These are phyloP conservation scores for Agrilus planipennis DNA, from an alignment of 1,140 invertebrate species.

Conservation along the genomic window DNA sequence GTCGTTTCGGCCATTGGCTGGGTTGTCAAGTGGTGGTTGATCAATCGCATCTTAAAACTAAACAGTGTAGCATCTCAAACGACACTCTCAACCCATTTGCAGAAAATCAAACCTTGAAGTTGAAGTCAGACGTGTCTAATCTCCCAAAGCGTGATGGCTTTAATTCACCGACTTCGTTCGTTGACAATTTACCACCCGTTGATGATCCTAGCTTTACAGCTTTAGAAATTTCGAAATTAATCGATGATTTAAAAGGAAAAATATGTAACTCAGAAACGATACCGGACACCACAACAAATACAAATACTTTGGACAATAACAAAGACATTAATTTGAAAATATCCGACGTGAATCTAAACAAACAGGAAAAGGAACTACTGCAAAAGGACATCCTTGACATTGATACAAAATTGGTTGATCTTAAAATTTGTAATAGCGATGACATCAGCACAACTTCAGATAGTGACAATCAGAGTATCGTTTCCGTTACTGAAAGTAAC, in stretches of 20 bases:
- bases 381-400: neutral
- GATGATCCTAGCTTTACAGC: too few species aligned
- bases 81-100: too few species aligned
- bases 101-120: too few species aligned
- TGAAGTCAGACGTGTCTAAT: too few species aligned
- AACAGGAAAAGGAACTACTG: neutral
- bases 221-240: too few species aligned
- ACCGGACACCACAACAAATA: neutral
- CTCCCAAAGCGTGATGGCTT: too few species aligned
- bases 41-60: slow-evolving; percentile 1
- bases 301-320: too few species aligned
- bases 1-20: slow-evolving; percentile 31
- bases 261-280: neutral
- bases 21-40: slow-evolving; percentile 26
- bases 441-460: slow-evolving; percentile 11
- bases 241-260: neutral
- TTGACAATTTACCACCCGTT: too few species aligned
- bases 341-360: neutral
- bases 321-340: too few species aligned
- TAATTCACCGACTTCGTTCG: too few species aligned
- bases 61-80: too few species aligned
- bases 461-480: slow-evolving; percentile 15
- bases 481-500: slow-evolving; percentile 10
- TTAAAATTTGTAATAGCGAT: neutral
- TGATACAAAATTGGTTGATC: neutral